Evolutionary conservation across 2,113 vertebrate species (phyloP).

Genomic region (Nycticorax nycticorax): DNA sequence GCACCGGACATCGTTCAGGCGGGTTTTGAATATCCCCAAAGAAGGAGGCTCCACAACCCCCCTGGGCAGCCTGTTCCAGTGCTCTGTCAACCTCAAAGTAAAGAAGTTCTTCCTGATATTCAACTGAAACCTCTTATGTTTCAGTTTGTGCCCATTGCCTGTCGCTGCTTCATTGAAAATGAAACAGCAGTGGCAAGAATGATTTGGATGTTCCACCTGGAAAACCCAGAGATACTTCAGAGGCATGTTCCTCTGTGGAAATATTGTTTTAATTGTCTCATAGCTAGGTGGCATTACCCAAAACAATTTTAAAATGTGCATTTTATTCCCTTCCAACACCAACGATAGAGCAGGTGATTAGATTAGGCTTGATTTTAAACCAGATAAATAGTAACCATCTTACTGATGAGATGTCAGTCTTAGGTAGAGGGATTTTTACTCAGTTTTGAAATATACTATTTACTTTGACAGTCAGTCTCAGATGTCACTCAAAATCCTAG

Average conservation of each 20-base stretch:
- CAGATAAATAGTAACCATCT: background rate
- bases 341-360: background rate
- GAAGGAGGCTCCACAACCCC: too few species aligned
- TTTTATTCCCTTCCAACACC: background rate
- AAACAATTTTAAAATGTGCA: background rate
- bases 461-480: background rate
- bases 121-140: too few species aligned
- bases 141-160: too few species aligned
- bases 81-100: too few species aligned
- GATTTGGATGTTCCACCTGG: background rate
- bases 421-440: background rate
- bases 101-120: too few species aligned
- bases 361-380: background rate
- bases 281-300: background rate
- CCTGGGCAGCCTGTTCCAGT: too few species aligned
- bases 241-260: background rate
- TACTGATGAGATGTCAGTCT: background rate
- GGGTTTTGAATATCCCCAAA: too few species aligned
- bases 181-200: background rate
- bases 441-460: conserved; percentile 8
- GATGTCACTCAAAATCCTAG: conserved; percentile 8
- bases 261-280: background rate
- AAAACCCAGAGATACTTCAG: background rate
- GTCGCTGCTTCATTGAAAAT: background rate
- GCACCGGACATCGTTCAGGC: too few species aligned